These are phyloP conservation scores for Cryptoleucopteryx plumbea DNA, from an alignment of 2,113 vertebrate genomes.

Conservation along the genomic window DNA sequence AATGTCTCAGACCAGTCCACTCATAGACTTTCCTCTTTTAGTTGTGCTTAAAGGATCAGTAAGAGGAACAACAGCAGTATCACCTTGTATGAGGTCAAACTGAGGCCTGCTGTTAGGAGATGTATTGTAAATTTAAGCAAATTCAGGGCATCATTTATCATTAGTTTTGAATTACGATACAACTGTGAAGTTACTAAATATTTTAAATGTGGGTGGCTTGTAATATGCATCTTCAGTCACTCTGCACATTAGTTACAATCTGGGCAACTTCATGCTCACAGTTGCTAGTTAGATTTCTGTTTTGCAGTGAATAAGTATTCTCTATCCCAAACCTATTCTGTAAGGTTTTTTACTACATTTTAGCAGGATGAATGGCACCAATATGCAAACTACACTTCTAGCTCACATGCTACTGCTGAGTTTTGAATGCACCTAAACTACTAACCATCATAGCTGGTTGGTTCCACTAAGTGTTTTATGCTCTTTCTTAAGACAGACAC, in stretches of 20 bases:
- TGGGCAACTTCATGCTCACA: neutral
- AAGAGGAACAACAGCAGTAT: neutral
- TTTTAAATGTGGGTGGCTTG: neutral
- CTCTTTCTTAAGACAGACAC: neutral
- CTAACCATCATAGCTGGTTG: neutral
- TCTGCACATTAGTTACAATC: neutral
- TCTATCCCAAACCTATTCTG: neutral
- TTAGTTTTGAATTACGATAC: neutral
- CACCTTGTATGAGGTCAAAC: neutral
- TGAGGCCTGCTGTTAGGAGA: neutral
- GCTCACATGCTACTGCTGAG: neutral
- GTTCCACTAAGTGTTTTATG: neutral
- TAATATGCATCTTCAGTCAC: neutral
- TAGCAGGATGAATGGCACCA: neutral
- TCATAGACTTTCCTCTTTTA: neutral
- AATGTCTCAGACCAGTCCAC: neutral
- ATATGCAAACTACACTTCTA: neutral
- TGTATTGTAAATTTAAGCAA: neutral
- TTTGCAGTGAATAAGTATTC: neutral
- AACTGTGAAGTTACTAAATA: neutral
- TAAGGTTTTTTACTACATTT: neutral
- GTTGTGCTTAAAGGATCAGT: neutral
- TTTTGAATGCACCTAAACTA: neutral
- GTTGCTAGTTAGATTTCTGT: neutral
- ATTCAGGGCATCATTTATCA: neutral